phyloP scores from a whole-genome alignment of 1,140 invertebrate genomes.

The Atta texana region DNA sequence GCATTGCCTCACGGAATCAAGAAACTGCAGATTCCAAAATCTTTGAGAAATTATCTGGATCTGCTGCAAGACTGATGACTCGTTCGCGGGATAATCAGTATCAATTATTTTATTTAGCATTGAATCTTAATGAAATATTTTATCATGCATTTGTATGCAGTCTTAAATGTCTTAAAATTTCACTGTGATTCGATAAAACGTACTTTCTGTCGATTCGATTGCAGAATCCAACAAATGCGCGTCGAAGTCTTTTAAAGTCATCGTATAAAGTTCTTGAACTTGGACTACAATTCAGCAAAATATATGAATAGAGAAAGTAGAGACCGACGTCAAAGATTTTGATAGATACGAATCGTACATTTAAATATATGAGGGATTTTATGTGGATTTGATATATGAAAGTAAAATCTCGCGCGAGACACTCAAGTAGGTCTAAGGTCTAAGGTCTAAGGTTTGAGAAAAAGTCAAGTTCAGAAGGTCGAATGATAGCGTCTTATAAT shows the following conservation, averaged over 20 bases:
- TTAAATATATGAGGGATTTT: background rate
- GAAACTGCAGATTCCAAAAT: constrained; percentile 88
- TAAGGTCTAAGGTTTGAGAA: constrained; percentile 10
- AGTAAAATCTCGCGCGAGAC: background rate
- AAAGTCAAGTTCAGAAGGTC: constrained; percentile 65
- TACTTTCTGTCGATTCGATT: background rate
- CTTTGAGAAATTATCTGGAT: constrained; percentile 90
- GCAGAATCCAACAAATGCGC: background rate
- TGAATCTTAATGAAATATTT: constrained; percentile 13
- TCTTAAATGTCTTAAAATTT: constrained; percentile 2
- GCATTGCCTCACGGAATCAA: constrained; percentile 91
- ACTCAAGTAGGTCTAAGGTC: constrained; percentile 12
- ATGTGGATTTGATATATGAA: background rate
- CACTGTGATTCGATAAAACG: constrained; percentile 19
- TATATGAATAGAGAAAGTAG: background rate
- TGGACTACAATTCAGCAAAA: background rate
- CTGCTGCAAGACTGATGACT: constrained; percentile 88
- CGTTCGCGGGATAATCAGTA: background rate
- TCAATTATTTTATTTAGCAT: background rate
- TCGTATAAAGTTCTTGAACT: background rate
- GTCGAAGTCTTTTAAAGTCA: background rate
- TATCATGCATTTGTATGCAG: background rate
- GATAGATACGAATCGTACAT: constrained; percentile 6
- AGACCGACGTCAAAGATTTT: constrained; percentile 3
- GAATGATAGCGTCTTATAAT: constrained; percentile 34